A percentile compares a stretch with the other conserved stretches of the same genome.
phyloP scores from a whole-genome alignment of 2,113 vertebrate species.

The Odocoileus virginianus region DNA sequence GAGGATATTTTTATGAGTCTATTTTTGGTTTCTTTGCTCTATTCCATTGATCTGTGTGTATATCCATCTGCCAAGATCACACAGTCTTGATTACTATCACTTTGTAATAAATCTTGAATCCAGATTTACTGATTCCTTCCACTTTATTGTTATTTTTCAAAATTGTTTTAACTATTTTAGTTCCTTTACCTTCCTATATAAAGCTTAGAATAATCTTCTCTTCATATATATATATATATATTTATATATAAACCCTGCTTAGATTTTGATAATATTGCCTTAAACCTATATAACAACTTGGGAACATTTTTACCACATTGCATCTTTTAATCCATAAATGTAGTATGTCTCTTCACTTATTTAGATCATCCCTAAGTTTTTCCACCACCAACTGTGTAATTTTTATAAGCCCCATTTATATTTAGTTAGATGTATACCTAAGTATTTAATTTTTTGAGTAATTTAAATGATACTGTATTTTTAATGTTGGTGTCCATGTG shows the following conservation, averaged over 20 bases:
- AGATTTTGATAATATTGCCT: background rate
- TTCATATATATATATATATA: background rate
- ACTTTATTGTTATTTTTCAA: background rate
- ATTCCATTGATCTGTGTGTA: background rate
- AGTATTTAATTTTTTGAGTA: background rate
- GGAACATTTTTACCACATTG: background rate
- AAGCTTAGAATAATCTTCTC: background rate
- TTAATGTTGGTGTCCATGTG: background rate
- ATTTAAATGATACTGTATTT: background rate
- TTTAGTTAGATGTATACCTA: background rate
- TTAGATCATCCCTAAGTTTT: background rate
- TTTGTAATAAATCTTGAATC: background rate
- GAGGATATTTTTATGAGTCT: background rate
- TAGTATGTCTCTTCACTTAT: background rate
- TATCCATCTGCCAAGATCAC: background rate
- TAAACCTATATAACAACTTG: background rate
- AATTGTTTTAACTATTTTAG: background rate
- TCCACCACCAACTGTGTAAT: background rate
- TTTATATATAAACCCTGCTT: background rate
- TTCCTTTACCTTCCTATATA: background rate
- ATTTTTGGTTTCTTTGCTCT: background rate
- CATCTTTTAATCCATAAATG: background rate
- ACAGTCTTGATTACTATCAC: background rate
- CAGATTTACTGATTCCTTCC: background rate
- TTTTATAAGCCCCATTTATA: background rate